Evolutionary conservation across 2,797 vertebrate genomes (phyloP).

Genomic region (Ciconia nigra): DNA sequence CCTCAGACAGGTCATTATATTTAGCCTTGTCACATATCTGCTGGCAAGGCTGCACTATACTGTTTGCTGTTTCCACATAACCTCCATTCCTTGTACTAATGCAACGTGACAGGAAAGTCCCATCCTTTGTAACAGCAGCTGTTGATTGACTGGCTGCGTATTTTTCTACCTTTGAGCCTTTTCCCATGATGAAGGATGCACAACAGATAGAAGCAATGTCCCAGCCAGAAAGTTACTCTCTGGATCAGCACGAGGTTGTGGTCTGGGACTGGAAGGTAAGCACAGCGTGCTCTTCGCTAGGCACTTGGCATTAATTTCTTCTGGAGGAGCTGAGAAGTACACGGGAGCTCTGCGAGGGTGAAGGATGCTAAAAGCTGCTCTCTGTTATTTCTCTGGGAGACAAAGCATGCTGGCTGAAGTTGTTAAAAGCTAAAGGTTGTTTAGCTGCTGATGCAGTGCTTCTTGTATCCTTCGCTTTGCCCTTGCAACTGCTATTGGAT

Average conservation of each 20-base stretch:
- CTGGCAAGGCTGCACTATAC: neutral
- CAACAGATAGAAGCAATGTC: neutral
- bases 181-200: neutral
- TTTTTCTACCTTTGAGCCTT: neutral
- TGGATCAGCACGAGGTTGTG: neutral
- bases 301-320: neutral
- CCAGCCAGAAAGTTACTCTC: neutral
- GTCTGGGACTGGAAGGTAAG: neutral
- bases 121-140: neutral
- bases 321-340: neutral
- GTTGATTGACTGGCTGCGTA: neutral
- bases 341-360: neutral
- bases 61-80: neutral
- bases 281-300: rapidly evolving
- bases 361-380: neutral
- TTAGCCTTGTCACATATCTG: neutral
- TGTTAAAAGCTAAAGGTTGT: neutral
- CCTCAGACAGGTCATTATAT: neutral
- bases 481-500: neutral
- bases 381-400: neutral
- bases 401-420: neutral
- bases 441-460: neutral
- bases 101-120: neutral
- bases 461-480: neutral
- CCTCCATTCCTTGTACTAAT: neutral